Evolutionary conservation across 1,140 invertebrate genomes (phyloP).

Genomic region (Babylonia areolata): DNA sequence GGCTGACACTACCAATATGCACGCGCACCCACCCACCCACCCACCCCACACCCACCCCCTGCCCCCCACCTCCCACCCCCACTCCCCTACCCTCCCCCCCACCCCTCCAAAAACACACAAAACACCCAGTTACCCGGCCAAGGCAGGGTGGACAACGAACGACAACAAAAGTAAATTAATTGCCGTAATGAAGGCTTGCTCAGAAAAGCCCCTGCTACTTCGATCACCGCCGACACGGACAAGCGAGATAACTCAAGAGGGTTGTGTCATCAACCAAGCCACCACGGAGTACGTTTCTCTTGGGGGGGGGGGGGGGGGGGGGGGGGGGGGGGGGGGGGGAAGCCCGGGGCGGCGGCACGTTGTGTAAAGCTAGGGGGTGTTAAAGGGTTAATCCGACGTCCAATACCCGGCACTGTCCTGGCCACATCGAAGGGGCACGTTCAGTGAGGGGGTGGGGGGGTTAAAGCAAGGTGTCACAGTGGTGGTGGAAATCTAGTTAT

Average conservation of each 20-base stretch:
- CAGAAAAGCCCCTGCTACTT: neutral
- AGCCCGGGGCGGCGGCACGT: neutral
- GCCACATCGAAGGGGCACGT: too few relatives aligned
- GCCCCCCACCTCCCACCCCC: neutral
- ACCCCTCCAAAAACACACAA: too few relatives aligned
- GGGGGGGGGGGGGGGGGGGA: neutral
- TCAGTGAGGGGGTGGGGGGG: too few relatives aligned
- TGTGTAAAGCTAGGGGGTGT: neutral
- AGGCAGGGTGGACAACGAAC: too few relatives aligned
- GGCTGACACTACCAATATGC: too few relatives aligned
- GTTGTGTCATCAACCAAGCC: neutral
- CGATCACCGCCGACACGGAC: neutral
- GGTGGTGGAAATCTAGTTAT: too few relatives aligned
- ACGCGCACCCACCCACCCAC: too few relatives aligned
- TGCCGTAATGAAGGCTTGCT: neutral
- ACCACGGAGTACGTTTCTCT: neutral
- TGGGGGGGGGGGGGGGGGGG: neutral
- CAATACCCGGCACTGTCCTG: neutral
- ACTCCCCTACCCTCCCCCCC: neutral
- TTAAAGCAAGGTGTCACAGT: too few relatives aligned
- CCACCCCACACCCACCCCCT: too few relatives aligned
- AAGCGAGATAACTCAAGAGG: constrained; percentile 18
- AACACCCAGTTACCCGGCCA: too few relatives aligned
- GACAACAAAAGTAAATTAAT: neutral
- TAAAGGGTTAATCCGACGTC: constrained; percentile 7